Percentiles rank a stretch among this genome's conserved stretches.
These are phyloP conservation scores for Spizella passerina DNA, from an alignment of 2,797 vertebrate species.

Conservation along the genomic window DNA sequence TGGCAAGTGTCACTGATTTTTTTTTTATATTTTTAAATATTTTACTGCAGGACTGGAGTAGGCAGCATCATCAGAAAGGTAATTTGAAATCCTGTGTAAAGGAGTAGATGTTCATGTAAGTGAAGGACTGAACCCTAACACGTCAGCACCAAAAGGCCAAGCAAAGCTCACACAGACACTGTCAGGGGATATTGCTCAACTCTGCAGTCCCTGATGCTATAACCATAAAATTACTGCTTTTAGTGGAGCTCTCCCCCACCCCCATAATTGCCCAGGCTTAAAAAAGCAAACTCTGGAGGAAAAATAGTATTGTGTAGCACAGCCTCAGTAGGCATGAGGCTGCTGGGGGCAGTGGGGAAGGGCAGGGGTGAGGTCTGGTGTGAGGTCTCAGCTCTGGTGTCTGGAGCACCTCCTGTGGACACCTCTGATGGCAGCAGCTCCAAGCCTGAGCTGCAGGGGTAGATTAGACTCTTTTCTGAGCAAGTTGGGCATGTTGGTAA, in stretches of 20 bases:
- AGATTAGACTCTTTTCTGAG: background rate
- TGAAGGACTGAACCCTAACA: background rate
- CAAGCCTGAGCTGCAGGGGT: background rate
- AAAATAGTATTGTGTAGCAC: background rate
- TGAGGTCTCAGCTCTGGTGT: background rate
- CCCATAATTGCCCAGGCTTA: background rate
- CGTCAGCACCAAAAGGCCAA: background rate
- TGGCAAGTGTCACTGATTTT: background rate
- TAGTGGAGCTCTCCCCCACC: background rate
- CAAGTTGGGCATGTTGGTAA: background rate
- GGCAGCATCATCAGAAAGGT: background rate
- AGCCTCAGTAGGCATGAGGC: background rate
- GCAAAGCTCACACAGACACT: background rate
- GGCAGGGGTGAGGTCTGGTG: background rate
- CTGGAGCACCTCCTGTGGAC: background rate
- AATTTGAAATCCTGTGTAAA: background rate
- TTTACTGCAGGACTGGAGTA: background rate
- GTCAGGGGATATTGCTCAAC: background rate
- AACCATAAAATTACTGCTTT: background rate
- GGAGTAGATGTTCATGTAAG: background rate
- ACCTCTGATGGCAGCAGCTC: background rate
- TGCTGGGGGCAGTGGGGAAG: background rate
- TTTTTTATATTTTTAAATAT: background rate
- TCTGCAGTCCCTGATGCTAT: background rate
- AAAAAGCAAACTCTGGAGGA: background rate